These are phyloP conservation scores for Cistogaster globosa DNA, from an alignment of 2,888 invertebrate species.

Conservation along the genomic window DNA sequence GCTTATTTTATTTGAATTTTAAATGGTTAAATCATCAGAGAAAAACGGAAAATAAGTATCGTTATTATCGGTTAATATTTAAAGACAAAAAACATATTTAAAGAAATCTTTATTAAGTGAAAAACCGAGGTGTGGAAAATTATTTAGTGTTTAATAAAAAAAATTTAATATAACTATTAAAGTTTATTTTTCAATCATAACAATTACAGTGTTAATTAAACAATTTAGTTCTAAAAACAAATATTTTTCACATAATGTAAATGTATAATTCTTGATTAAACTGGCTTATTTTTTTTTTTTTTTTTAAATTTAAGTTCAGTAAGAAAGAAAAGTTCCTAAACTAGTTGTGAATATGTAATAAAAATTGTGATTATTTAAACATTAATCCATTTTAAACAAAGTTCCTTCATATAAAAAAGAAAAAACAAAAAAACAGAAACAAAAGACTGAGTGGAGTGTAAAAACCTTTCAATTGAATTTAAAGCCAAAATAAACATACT, in stretches of 20 bases:
- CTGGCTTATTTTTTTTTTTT: background rate
- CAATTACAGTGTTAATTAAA: no score
- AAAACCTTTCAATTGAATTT: no score
- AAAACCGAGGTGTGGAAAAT: background rate
- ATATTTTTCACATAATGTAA: no score
- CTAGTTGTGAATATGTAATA: background rate
- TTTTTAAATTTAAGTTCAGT: background rate
- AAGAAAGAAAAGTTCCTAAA: background rate
- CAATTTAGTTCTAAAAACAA: no score
- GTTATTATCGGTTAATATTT: background rate
- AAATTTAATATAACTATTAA: no score
- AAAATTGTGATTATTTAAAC: background rate
- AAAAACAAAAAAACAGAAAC: background rate
- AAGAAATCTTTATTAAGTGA: background rate
- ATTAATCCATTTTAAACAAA: constrained; percentile 1
- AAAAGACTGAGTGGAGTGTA: background rate
- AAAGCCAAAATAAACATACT: no score
- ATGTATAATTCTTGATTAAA: background rate
- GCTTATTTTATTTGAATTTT: background rate
- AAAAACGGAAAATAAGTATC: background rate
- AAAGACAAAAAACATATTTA: background rate
- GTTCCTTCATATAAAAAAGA: background rate
- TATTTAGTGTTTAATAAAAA: no score
- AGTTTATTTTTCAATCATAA: no score
- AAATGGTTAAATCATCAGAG: background rate